Evolutionary conservation across 2,888 invertebrate species (phyloP), one percentile per base, ranked within the genome.

Genomic region (Plebejus anna): DNA sequence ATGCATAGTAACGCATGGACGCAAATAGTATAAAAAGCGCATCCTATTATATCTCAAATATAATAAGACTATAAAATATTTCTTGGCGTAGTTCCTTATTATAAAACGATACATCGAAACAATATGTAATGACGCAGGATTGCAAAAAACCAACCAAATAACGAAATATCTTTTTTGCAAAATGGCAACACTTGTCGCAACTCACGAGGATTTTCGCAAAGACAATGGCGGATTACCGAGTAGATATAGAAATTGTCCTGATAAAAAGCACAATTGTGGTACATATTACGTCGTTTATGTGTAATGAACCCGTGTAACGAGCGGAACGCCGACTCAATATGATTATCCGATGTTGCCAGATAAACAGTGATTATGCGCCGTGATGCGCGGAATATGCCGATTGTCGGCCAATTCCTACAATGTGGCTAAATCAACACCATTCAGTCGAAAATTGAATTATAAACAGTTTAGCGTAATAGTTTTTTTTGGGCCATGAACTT

Each of bases 221-320:
- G 73, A 73, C 51, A 51, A 73, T 73, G 51, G 36, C 51, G 32
- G 28, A 51, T 51, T 73, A 55, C 32, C 13, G 16, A 55, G 73
- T 28, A 51, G 73, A 32, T 73, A 32, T 73, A 73, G 73, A 73
- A 73, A 73, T 73, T 73, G 73, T 73, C 51, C 73, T 73, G 51
- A 57, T 59, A 76, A 76, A 76, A 71, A 76, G 71, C 76, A 76
- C 13, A 55, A 76, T 71, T 57, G 73, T 76, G 71, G 55, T 59
- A 42, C 71, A 28, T 57, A 71, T 71, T 76, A 22, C 71, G 61
- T 78, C 79, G 75, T 80, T 81, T 81, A 78, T 80, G 75, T 77
- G 77, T 78, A 80, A 81, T 83, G 79, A 82, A 78, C 73, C 76
- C 76, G 79, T 70, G 76, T 79, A 82, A 83, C 80, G 76, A 83